Conservation (phyloP, 2,888 invertebrate species). For the Heliconius ethilla region DNA sequence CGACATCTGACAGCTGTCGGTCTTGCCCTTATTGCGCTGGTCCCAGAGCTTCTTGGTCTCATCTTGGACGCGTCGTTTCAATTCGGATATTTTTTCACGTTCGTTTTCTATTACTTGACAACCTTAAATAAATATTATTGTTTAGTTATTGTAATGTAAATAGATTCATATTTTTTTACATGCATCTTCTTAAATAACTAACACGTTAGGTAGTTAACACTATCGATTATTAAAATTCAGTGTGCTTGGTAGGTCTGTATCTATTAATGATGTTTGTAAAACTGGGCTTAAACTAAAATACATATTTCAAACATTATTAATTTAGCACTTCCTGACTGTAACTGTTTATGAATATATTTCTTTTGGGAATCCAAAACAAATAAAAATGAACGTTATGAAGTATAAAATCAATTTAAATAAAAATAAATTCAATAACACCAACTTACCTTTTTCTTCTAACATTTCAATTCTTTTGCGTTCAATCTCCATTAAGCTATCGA, state of each 20-base stretch:
- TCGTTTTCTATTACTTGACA: conserved; percentile 96
- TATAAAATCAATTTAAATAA: background rate
- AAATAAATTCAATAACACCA: background rate
- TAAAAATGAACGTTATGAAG: background rate
- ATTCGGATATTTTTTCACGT: conserved; percentile 91
- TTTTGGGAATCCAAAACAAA: no score
- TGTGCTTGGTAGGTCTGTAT: background rate
- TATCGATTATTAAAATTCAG: no score
- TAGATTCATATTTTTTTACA: background rate
- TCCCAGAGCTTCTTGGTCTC: conserved; percentile 96
- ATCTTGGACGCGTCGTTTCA: conserved; percentile 93
- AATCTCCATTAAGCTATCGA: conserved; percentile 94
- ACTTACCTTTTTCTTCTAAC: conserved; percentile 93
- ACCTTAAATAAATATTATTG: conserved; percentile 78
- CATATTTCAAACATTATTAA: background rate
- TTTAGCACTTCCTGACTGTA: no score
- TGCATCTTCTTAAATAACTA: no score
- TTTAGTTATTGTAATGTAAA: background rate
- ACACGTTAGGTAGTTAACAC: no score
- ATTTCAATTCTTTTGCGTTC: conserved; percentile 93
- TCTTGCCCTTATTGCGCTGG: conserved; percentile 60
- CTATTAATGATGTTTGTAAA: background rate
- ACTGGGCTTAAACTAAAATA: background rate
- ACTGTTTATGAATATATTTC: no score
- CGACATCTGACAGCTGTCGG: conserved; percentile 46